Evolutionary conservation across 2,888 invertebrate genomes (phyloP), one percentile per base, ranked within the genome.

Genomic region (Diarsia rubi): DNA sequence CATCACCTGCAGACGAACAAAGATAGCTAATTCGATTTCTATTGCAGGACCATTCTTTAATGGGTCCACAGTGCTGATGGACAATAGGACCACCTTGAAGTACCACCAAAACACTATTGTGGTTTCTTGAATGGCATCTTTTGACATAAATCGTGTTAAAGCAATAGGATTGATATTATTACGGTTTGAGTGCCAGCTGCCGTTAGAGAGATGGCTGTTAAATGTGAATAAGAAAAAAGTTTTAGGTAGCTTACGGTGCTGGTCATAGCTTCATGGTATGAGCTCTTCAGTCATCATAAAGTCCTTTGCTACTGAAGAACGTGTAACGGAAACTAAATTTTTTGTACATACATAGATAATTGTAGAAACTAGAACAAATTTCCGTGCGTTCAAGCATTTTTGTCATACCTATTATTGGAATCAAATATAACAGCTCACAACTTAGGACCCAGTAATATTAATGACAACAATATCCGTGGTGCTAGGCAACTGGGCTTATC

Each of bases 51-150:
- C 63, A 85, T 86, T 86, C 82, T 73, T 81, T 65, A 31, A 16
- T 79, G 68, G 74, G 72, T 16, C 59, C 69, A 69, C 62, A 52
- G 73, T 19, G 12, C 11, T 54, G 60, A 62, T 70, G 86, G 75
- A 90, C 89, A 91, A 92, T 83, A 68, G 84, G 93, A 93, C 94
- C 94, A 94, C 94, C 94, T 91, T 86, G 89, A 83, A 90, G 90
- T 82, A 79, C 79, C 92, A 92, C 79, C 92, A 92, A 93, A 93
- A 94, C 78, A 78, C 84, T 59, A 88, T 91, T 92, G 91, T 92
- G 90, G 89, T 90, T 79, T 84, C 73, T 49, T 86, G 70, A 88
- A 89, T 88, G 79, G 80, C 31, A 65, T 45, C 73, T 78, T 81
- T 75, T 81, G 64, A 80, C 80, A 86, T 87, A 87, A 88, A 88